Conservation (phyloP, 2,113 vertebrate genomes). For the Pampusana beccarii region DNA sequence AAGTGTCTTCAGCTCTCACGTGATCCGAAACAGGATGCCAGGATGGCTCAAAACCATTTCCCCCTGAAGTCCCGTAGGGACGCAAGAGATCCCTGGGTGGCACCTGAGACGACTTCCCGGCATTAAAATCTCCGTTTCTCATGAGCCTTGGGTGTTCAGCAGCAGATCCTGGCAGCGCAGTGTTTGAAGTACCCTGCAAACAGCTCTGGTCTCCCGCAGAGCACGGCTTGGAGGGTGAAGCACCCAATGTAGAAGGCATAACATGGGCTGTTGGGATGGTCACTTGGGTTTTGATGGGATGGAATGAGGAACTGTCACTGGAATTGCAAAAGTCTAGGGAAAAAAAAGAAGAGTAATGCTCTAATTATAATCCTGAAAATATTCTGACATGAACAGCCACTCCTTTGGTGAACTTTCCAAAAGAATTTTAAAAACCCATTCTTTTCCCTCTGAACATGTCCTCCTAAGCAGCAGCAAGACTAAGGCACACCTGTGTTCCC, state of each 20-base stretch:
- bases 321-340: constrained; percentile 85
- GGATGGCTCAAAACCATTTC: constrained; percentile 80
- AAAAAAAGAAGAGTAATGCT: constrained; percentile 43
- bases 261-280: constrained; percentile 97
- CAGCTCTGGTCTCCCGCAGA: constrained; percentile 65
- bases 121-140: constrained; percentile 50
- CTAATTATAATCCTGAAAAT: background rate
- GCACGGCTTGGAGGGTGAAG: constrained; percentile 79
- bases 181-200: constrained; percentile 73
- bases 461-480: background rate
- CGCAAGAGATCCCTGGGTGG: constrained; percentile 76
- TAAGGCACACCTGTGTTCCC: background rate
- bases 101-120: constrained; percentile 46
- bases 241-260: constrained; percentile 92
- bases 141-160: constrained; percentile 43
- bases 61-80: constrained; percentile 75
- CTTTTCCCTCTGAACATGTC: background rate
- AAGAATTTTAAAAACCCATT: background rate
- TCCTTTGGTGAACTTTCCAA: background rate
- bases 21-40: constrained; percentile 82
- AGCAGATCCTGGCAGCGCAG: constrained; percentile 61
- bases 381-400: background rate
- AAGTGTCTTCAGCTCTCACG: constrained; percentile 78
- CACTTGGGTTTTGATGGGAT: constrained; percentile 91
- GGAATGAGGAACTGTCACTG: constrained; percentile 88